Conservation (phyloP, 2,113 vertebrate genomes). For the Trematocara stigmaticum region DNA sequence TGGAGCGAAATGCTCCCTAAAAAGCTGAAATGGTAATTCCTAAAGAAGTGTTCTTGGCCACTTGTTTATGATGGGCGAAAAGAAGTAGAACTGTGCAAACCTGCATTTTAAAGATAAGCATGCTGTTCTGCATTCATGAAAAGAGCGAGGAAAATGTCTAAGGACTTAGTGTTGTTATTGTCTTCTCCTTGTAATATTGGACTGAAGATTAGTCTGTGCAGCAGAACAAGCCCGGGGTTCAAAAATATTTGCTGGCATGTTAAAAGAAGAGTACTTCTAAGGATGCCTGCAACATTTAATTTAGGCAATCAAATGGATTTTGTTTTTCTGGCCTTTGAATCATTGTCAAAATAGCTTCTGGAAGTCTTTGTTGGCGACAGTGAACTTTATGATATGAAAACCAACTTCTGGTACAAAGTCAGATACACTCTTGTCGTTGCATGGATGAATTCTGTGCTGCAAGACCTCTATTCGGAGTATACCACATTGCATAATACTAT, state of each 20-base stretch:
- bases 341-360: not conserved
- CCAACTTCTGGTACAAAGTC: not conserved
- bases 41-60: conserved; percentile 27
- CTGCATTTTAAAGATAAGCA: conserved; percentile 56
- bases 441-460: not conserved
- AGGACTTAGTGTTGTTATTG: conserved; percentile 25
- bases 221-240: not conserved
- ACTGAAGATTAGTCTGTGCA: conserved; percentile 18
- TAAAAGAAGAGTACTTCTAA: conserved; percentile 7
- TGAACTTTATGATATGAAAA: not conserved
- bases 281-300: not conserved
- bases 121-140: conserved; percentile 30
- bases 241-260: not conserved
- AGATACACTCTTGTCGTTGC: not conserved
- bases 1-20: not conserved
- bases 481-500: not conserved
- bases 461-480: not conserved
- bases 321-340: not conserved
- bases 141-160: not conserved
- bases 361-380: not conserved
- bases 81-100: conserved; percentile 30
- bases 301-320: not conserved
- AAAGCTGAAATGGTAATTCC: conserved; percentile 42
- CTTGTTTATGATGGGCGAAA: conserved; percentile 37
- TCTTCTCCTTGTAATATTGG: conserved; percentile 10